Conservation (phyloP, 2,888 invertebrate genomes). For the Tiliacea citrago region DNA sequence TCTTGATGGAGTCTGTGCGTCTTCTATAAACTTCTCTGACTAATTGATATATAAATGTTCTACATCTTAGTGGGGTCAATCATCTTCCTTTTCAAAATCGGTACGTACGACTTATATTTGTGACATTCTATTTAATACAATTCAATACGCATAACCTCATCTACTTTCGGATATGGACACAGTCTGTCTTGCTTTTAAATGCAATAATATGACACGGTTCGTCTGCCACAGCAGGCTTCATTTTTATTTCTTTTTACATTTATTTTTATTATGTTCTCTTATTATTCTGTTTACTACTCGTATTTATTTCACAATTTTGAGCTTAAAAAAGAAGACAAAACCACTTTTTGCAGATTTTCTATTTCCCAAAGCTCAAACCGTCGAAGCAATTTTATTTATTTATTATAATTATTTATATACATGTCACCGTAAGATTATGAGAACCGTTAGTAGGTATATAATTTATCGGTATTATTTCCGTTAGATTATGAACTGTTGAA, state of each 20-base stretch:
- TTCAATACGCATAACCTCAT: neutral
- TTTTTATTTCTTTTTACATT: accelerated
- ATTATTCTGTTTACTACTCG: neutral
- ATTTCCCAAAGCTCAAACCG: neutral
- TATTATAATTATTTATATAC: too few relatives aligned
- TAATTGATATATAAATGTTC: too few relatives aligned
- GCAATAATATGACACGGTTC: neutral
- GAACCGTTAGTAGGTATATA: too few relatives aligned
- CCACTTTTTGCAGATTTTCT: neutral
- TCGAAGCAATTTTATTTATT: neutral
- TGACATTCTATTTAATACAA: neutral
- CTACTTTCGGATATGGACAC: neutral
- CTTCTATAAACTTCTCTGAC: neutral
- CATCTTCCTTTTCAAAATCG: neutral
- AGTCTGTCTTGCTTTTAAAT: neutral
- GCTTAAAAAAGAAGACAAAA: neutral
- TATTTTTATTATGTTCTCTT: neutral
- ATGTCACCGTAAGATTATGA: too few relatives aligned
- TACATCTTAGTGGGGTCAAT: neutral
- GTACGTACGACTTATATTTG: too few relatives aligned
- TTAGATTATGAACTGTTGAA: too few relatives aligned
- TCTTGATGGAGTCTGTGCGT: neutral
- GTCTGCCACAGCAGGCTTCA: too few relatives aligned
- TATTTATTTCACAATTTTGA: neutral
- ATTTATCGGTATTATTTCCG: too few relatives aligned